Conservation (phyloP, 1,140 invertebrate species). For the Ips nitidus region DNA sequence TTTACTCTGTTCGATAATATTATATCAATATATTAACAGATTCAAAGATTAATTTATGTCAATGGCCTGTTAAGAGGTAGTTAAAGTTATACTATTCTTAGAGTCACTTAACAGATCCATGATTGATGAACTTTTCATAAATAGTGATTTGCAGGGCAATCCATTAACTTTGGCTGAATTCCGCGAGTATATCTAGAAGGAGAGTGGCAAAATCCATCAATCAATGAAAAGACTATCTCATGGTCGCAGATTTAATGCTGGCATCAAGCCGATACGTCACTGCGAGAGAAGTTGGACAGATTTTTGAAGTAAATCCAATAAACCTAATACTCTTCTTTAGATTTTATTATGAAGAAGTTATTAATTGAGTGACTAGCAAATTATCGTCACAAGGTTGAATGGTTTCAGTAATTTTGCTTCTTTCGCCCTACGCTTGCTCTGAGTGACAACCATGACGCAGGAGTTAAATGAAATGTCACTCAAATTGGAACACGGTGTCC, state of each 20-base stretch:
- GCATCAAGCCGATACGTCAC: constrained; percentile 24
- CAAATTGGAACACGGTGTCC: constrained; percentile 47
- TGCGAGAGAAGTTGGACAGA: constrained; percentile 21
- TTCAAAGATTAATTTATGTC: no score
- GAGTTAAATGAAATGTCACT: constrained; percentile 53
- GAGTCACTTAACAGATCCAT: constrained; percentile 9
- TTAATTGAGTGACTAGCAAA: constrained; percentile 8
- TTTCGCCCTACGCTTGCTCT: constrained; percentile 43
- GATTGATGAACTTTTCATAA: constrained; percentile 29
- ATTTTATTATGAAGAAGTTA: neutral
- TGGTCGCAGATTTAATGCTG: constrained; percentile 20
- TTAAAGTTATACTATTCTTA: no score
- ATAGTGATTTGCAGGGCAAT: constrained; percentile 15
- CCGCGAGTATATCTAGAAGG: constrained; percentile 16
- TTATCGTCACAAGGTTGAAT: constrained; percentile 3
- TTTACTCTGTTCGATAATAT: neutral
- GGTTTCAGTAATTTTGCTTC: constrained; percentile 28
- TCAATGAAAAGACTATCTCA: constrained; percentile 28
- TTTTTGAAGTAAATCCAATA: constrained; percentile 18
- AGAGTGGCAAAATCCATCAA: constrained; percentile 24
- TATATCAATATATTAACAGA: no score
- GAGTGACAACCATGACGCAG: constrained; percentile 49
- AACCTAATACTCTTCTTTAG: constrained; percentile 1
- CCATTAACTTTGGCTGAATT: constrained; percentile 24
- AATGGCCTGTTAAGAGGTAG: no score